phyloP scores from a whole-genome alignment of 2,113 vertebrate species.

The Otolemur garnettii region DNA sequence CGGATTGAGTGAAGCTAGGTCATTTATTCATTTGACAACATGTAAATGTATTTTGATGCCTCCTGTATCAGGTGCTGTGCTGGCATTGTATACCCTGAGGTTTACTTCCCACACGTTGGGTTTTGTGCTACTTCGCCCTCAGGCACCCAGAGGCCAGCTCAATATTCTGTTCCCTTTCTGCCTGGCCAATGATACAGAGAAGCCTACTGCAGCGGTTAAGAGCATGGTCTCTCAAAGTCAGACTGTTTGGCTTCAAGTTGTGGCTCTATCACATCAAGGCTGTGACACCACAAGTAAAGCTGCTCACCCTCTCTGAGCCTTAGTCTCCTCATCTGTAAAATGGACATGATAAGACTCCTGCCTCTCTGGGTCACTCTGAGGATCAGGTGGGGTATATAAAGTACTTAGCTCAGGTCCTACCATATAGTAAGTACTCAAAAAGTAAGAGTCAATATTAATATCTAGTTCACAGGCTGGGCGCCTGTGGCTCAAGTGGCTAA shows the following conservation, averaged over 20 bases:
- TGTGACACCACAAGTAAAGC: not conserved
- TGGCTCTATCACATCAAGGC: not conserved
- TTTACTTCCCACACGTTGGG: not conserved
- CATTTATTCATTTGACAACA: not conserved
- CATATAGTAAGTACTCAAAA: not conserved
- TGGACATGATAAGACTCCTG: not conserved
- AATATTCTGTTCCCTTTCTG: no score
- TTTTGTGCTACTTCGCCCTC: not conserved
- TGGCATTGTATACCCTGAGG: not conserved
- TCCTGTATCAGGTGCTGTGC: not conserved
- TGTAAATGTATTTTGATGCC: accelerated
- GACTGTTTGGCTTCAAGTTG: not conserved
- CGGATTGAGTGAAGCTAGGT: not conserved
- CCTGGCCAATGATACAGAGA: not conserved
- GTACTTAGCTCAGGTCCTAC: not conserved
- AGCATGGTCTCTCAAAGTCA: not conserved
- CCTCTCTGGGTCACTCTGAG: not conserved
- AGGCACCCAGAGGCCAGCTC: not conserved
- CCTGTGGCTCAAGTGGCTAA: no score
- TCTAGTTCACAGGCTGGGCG: not conserved
- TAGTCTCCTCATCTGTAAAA: not conserved
- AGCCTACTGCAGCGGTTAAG: not conserved
- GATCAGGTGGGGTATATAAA: not conserved
- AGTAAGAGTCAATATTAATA: not conserved
- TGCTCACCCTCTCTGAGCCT: not conserved